Conservation (phyloP, 2,113 vertebrate species). For the Tinamus guttatus region DNA sequence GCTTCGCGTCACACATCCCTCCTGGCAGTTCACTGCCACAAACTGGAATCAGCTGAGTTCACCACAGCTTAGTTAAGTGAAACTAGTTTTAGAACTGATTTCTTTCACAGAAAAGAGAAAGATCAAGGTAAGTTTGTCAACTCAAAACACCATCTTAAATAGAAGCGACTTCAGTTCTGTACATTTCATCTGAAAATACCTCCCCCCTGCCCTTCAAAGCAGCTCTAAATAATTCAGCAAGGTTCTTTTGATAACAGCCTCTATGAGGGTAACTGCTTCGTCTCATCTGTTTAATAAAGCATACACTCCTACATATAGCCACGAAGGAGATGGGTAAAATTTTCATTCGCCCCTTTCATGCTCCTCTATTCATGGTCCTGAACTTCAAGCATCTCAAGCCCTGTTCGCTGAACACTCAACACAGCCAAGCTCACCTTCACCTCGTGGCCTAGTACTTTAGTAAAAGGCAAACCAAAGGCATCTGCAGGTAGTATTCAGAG, state of each 20-base stretch:
- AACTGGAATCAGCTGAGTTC: background rate
- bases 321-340: background rate
- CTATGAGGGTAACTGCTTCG: background rate
- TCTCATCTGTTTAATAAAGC: background rate
- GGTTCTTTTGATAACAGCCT: background rate
- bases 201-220: background rate
- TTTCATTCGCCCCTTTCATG: background rate
- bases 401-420: background rate
- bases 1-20: accelerated
- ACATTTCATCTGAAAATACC: background rate
- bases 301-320: background rate
- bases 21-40: background rate
- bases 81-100: background rate
- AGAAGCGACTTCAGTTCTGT: background rate
- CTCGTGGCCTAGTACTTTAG: background rate
- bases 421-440: background rate
- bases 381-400: background rate
- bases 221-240: background rate
- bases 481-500: background rate
- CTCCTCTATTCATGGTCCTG: background rate
- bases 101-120: background rate
- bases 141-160: background rate
- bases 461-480: background rate
- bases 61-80: background rate
- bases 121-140: background rate